Percentiles rank a stretch among this genome's conserved stretches.
phyloP scores from a whole-genome alignment of 2,113 vertebrate genomes.

The Candoia aspera region DNA sequence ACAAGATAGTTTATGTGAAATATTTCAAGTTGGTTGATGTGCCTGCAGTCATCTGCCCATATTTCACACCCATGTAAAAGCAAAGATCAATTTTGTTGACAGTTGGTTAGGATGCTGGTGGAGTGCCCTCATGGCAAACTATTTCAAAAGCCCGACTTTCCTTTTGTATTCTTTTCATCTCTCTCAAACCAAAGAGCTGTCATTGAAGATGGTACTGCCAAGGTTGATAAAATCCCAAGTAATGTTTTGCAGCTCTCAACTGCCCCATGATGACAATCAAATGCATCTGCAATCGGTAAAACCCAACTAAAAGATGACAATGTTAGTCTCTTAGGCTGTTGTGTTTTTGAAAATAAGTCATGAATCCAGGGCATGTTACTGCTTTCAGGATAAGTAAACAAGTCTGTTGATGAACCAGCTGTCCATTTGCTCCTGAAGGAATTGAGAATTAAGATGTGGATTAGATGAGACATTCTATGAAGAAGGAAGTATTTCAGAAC shows the following conservation, averaged over 20 bases:
- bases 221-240: constrained; percentile 1
- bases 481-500: neutral
- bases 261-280: neutral
- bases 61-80: constrained; percentile 20
- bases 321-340: neutral
- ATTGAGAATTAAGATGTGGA: neutral
- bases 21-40: constrained; percentile 18
- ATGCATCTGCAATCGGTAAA: neutral
- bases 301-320: neutral
- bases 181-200: constrained; percentile 11
- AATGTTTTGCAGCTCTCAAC: neutral
- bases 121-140: constrained; percentile 3
- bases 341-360: neutral
- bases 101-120: constrained; percentile 11
- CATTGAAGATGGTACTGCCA: constrained; percentile 1
- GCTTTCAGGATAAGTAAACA: neutral
- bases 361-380: too few relatives aligned
- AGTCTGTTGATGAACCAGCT: neutral
- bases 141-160: constrained; percentile 17
- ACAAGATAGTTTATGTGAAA: constrained; percentile 1
- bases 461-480: neutral
- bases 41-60: constrained; percentile 23
- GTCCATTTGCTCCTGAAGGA: neutral
- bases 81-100: constrained; percentile 13
- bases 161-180: constrained; percentile 16